phyloP scores from a whole-genome alignment of 2,797 vertebrate genomes.

The Gymnopithys bicolor region DNA sequence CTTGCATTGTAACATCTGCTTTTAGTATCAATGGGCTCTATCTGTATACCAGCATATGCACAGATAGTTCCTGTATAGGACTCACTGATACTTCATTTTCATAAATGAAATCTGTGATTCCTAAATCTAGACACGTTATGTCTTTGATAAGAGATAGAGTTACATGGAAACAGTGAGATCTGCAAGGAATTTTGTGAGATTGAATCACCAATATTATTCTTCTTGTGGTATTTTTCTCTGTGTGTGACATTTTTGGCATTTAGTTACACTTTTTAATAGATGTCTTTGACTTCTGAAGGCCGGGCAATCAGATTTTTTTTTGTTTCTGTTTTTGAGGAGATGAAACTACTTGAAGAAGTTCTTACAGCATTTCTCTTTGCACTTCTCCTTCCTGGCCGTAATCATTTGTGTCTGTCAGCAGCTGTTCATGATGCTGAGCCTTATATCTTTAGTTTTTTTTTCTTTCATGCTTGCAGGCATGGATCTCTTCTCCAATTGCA shows the following conservation, averaged over 20 bases:
- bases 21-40: background rate
- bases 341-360: background rate
- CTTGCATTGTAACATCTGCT: background rate
- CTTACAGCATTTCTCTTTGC: background rate
- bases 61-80: background rate
- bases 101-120: background rate
- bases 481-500: constrained; percentile 99
- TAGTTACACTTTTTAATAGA: background rate
- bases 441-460: constrained; percentile 54
- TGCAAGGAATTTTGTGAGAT: background rate
- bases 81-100: background rate
- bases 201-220: background rate
- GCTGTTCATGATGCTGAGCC: background rate
- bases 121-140: background rate
- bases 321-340: background rate
- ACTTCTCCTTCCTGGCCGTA: background rate
- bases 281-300: background rate
- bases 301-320: background rate
- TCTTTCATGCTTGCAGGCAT: constrained; percentile 81
- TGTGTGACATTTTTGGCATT: background rate
- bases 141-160: background rate
- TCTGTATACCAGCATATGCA: background rate
- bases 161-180: background rate
- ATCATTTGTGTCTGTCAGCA: constrained; percentile 1
- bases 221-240: background rate